A percentile compares a stretch with the other conserved stretches of the same genome.
Evolutionary conservation across 2,888 invertebrate species (phyloP).

Genomic region (Epirrita christyi): DNA sequence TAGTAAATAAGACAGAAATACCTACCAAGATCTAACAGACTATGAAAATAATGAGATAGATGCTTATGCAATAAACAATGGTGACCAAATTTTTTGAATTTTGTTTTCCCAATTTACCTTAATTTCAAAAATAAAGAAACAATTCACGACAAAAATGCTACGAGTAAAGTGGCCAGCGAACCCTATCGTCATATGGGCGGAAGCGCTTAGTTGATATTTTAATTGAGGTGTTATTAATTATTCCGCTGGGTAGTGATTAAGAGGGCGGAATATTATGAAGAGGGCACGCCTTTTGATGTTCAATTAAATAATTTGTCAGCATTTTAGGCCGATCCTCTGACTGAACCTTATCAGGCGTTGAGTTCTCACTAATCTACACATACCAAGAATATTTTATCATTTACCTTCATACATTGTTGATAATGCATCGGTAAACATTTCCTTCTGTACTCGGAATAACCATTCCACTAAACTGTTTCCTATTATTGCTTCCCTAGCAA

Average conservation of each 20-base stretch:
- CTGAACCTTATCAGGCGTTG: conserved; percentile 57
- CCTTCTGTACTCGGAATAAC: conserved; percentile 32
- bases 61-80: too few relatives aligned
- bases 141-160: conserved; percentile 25
- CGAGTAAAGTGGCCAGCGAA: conserved; percentile 35
- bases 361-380: conserved; percentile 48
- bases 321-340: conserved; percentile 22
- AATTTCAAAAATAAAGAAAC: neutral
- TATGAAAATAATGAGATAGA: too few relatives aligned
- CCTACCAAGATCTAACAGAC: too few relatives aligned
- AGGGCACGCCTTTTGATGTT: conserved; percentile 67
- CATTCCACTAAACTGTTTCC: conserved; percentile 40
- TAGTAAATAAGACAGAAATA: too few relatives aligned
- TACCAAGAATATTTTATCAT: conserved; percentile 35
- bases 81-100: too few relatives aligned
- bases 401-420: conserved; percentile 39
- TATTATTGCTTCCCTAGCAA: conserved; percentile 49
- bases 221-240: conserved; percentile 81
- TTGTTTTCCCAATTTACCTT: too few relatives aligned
- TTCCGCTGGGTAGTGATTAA: conserved; percentile 73
- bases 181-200: conserved; percentile 64
- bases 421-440: conserved; percentile 38
- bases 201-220: conserved; percentile 75
- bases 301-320: conserved; percentile 51
- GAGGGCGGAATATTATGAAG: conserved; percentile 72